These are phyloP conservation scores for Urocolius indicus DNA, from an alignment of 2,113 vertebrate genomes.

Conservation along the genomic window DNA sequence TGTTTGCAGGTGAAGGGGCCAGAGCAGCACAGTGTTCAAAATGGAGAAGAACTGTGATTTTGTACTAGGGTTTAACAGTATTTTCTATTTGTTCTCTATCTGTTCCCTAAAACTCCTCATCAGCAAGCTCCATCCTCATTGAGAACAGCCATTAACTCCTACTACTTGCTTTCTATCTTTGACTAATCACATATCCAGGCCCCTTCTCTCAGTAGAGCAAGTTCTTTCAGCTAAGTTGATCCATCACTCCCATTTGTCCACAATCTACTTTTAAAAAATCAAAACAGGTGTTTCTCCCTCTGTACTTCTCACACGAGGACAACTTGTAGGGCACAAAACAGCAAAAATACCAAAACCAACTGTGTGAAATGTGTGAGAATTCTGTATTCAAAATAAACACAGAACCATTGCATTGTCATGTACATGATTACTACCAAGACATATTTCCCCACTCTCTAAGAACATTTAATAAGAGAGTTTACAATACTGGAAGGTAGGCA, in stretches of 20 bases:
- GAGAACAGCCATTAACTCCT: not conserved
- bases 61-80: not conserved
- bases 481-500: slow-evolving; percentile 12
- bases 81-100: not conserved
- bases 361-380: not conserved
- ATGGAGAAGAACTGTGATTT: not conserved
- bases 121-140: not conserved
- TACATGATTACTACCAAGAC: not conserved
- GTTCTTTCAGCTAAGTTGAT: not conserved
- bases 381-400: not conserved
- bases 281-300: not conserved
- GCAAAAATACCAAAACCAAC: not conserved
- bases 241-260: not conserved
- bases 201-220: not conserved
- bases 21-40: not conserved
- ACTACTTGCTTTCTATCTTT: not conserved
- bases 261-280: not conserved
- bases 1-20: not conserved
- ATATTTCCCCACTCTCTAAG: not conserved
- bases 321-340: not conserved
- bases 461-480: slow-evolving; percentile 30
- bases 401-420: not conserved
- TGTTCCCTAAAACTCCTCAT: not conserved
- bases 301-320: accelerated
- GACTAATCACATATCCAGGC: not conserved